Percentiles rank a stretch among this genome's conserved stretches.
Evolutionary conservation across 2,888 invertebrate genomes (phyloP).

Genomic region (Cheiracanthium punctorium): DNA sequence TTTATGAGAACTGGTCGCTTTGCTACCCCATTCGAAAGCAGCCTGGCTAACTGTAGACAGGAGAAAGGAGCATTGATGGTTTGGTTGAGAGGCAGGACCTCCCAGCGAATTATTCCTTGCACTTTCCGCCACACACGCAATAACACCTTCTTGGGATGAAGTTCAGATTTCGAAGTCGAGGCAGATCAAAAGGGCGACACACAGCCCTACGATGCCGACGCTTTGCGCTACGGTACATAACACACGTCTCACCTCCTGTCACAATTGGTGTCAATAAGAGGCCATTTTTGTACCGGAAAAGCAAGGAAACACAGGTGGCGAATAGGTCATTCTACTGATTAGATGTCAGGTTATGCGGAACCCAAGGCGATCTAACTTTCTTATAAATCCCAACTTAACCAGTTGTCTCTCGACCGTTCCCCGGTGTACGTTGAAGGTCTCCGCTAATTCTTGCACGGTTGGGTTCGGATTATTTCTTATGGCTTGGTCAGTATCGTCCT

Average conservation of each 20-base stretch:
- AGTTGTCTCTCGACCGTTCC: background rate
- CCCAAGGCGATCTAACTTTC: slow-evolving; percentile 1
- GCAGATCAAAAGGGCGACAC: too few species aligned
- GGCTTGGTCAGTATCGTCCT: slow-evolving; percentile 1
- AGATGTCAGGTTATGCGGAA: too few species aligned
- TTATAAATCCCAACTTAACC: too few species aligned
- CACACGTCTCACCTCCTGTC: background rate
- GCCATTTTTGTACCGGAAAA: too few species aligned
- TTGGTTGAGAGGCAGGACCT: background rate
- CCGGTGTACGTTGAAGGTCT: background rate
- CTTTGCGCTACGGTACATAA: too few species aligned
- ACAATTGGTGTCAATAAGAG: background rate
- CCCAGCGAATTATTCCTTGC: background rate
- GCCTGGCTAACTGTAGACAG: background rate
- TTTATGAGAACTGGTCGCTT: too few species aligned
- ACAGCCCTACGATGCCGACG: background rate
- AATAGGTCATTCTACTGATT: too few species aligned
- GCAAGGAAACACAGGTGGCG: too few species aligned
- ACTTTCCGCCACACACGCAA: background rate
- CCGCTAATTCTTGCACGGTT: too few species aligned
- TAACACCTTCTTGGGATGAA: too few species aligned
- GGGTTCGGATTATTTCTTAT: too few species aligned
- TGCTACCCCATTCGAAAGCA: slow-evolving; percentile 2
- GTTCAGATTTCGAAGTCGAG: too few species aligned
- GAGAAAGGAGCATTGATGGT: background rate